These are phyloP conservation scores for Aurelia sp. DNA, from an alignment of 30 jellyfish, hydroid and myxozoan genomes.

Conservation along the genomic window DNA sequence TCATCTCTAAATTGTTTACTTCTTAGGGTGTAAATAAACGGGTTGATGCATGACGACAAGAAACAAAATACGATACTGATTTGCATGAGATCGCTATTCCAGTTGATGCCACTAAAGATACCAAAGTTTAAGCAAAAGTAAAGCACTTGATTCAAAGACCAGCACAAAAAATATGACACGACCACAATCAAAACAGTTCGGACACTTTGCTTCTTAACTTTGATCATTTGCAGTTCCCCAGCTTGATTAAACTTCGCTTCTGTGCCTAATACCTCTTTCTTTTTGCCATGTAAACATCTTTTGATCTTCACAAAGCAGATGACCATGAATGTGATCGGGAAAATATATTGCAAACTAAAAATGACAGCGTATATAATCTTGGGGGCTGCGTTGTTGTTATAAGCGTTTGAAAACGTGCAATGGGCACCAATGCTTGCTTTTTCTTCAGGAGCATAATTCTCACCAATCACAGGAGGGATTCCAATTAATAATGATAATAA, in stretches of 20 bases:
- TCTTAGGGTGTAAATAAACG: slow-evolving; percentile 54
- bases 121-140: slow-evolving; percentile 73
- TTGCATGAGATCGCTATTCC: slow-evolving; percentile 56
- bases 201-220: slow-evolving; percentile 31
- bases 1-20: slow-evolving; percentile 69
- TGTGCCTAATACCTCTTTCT: slow-evolving; percentile 27
- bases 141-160: slow-evolving; percentile 70
- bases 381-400: slow-evolving; percentile 45
- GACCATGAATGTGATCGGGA: slow-evolving; percentile 61
- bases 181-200: slow-evolving; percentile 65
- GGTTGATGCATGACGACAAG: slow-evolving; percentile 73
- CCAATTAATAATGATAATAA: slow-evolving; percentile 58
- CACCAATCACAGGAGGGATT: slow-evolving; percentile 53
- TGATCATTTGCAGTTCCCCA: slow-evolving; percentile 43
- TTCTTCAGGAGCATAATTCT: slow-evolving; percentile 42
- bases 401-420: slow-evolving; percentile 70
- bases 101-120: slow-evolving; percentile 20
- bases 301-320: slow-evolving; percentile 58
- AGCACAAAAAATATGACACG: slow-evolving; percentile 61
- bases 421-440: slow-evolving; percentile 83
- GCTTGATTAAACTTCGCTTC: slow-evolving; percentile 34
- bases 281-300: slow-evolving; percentile 23
- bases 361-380: slow-evolving; percentile 39
- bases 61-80: slow-evolving; percentile 64
- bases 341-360: slow-evolving; percentile 53